Evolutionary conservation across 2,797 vertebrate genomes (phyloP), one percentile per base, ranked within the genome.

Genomic region (Thunnus albacares): DNA sequence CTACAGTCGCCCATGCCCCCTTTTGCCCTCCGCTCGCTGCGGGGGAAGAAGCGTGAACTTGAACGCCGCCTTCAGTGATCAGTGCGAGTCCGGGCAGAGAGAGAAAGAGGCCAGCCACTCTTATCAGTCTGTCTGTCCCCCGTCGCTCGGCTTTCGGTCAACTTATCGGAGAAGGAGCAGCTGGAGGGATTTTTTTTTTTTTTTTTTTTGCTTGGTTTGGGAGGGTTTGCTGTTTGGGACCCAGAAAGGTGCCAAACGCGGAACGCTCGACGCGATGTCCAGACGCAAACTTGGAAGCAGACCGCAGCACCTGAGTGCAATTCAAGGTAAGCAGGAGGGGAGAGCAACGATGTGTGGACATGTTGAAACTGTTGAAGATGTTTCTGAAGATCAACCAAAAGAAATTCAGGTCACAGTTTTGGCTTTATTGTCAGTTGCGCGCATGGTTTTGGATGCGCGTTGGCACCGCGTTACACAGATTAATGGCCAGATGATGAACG

Each of bases 271-370:
- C 90, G 89, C 81, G 92, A 94, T 96, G 96, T 96, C 96, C 93
- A 96, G 96, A 87, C 95, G 96, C 83, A 96, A 96, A 95, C 92
- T 96, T 92, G 96, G 96, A 69, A 96, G 96, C 89, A 91, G 93
- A 95, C 96, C 96, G 78, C 95, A 96, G 90, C 96, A 96, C 96
- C 95, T 96, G 94, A 95, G 94, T 52, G 89, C 88, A 51, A 95
- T 96, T 86, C 93, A 95, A 95, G 95, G 96, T 96, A 93, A 93
- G 88, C 33, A 30, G 47, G 28, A 5, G 1, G 14, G 6, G 33
- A 43, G 26, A 24, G 70, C 28, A 18, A 47, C 28, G 65, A 5
- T 24, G 71, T 35, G 53, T 14, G 60, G 71, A 9, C 64, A 55
- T 43, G 60, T 3, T 51, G 17, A 15, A 8, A 8, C 14, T 7